Percentiles rank a stretch among this genome's conserved stretches.
Conservation (phyloP, 2,888 invertebrate genomes). For the Dryobota labecula region DNA sequence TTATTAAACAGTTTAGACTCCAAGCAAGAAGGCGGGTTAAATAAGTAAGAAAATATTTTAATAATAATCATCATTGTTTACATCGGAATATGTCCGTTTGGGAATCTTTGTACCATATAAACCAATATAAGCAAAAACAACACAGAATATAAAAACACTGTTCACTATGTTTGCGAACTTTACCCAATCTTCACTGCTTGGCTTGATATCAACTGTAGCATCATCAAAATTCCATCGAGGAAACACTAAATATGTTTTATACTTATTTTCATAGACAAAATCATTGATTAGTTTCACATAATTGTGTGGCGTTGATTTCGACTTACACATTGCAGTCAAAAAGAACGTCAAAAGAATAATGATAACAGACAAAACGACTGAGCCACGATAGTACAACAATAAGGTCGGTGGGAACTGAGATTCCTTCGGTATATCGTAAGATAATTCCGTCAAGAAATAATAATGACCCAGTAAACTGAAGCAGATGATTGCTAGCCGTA, state of each 20-base stretch:
- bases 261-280: conserved; percentile 61
- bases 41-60: not conserved
- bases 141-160: conserved; percentile 58
- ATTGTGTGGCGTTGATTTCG: conserved; percentile 45
- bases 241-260: conserved; percentile 62
- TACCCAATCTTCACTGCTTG: conserved; percentile 61
- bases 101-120: conserved; percentile 69
- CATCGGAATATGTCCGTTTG: conserved; percentile 35
- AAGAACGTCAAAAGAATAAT: conserved; percentile 64
- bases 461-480: conserved; percentile 73
- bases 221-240: conserved; percentile 64
- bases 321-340: conserved; percentile 63
- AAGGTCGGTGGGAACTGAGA: conserved; percentile 65
- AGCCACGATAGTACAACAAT: conserved; percentile 71
- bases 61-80: not conserved
- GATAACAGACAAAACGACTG: conserved; percentile 66
- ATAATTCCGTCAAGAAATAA: conserved; percentile 64
- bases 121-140: conserved; percentile 63
- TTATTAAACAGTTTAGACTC: not conserved
- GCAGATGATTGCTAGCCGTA: conserved; percentile 66
- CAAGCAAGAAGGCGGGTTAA: not conserved
- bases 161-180: conserved; percentile 71
- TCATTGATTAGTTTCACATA: conserved; percentile 65
- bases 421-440: conserved; percentile 64
- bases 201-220: conserved; percentile 17